Base-by-base conservation (phyloP, 30 jellyfish, hydroid and myxozoan species). In the Cassiopea andromeda region DNA sequence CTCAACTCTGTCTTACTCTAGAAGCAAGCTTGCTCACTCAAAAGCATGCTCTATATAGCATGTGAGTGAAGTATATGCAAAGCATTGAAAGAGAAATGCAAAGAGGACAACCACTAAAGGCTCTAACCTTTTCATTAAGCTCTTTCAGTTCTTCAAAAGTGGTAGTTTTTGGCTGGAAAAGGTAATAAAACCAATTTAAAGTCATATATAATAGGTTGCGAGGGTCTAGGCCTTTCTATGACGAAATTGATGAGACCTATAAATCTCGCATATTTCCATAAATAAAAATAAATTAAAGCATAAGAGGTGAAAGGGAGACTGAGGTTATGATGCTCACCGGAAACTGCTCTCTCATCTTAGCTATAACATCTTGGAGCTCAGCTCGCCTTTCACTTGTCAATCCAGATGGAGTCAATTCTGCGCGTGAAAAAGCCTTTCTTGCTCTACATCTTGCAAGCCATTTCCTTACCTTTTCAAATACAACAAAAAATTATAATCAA, bases 401-500 rank as follows among this genome's bases (percentile, higher is more conserved):
- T 15, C 98, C 98, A 69, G 89, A 64, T 2, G 98, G 98, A 45
- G 76, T 27, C 68, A 92, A 66, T 46, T 92, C 98, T 14, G 84
- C 69, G 18, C 68, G 69, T n/a, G 83, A 61, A 8, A 71, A 87
- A 18, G 69, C n/a, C 45, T 68, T 82, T 75, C 68, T 85, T 17
- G 84, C 92, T 86, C 96, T 82, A 48, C 84, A 69, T 44, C 71
- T 57, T 64, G 92, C 94, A 61, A 92, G 85, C 98, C 98, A 92
- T 68, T 76, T 92, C 18, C 98, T 90, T 16, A 92, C 91, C 98
- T 92, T 10, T 27, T 54, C 64, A 46, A 70, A 70, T 27, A 27
- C 38, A 27, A 27, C 38, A 27, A 27, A 27, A 27, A 27, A 27
- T 27, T 27, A 27, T 27, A 27, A 27, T 27, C 38, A 27, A 27